Evolutionary conservation across 2,888 invertebrate species (phyloP), one percentile per base, ranked within the genome.

Genomic region (Ecdyonurus torrentis): DNA sequence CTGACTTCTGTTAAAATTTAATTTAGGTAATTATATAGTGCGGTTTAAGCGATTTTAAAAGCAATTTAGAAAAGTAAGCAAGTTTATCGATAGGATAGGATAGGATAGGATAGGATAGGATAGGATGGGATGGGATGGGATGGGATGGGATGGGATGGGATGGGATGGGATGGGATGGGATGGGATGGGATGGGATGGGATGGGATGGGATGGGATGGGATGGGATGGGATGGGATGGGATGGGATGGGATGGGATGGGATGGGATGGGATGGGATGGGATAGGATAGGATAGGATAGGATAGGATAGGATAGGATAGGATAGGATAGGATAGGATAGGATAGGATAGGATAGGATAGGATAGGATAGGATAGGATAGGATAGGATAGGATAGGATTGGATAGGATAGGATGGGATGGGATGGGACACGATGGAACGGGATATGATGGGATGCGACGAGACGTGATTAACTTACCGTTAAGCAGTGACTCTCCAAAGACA

Each of bases 401-500:
- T 37, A 37, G 37, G 37, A 37, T 37, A 37, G 37, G 37, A 37
- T 37, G 15, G 37, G 37, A 37, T 37, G 15, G 37, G 37, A 37
- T 37, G 15, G 37, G 37, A 37, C 15, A 15, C 7, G 37, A 37
- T 37, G 15, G 37, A 15, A 37, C 15, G 37, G 37, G 37, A 37
- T 37, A 37, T 37, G 37, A 37, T 37, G 15, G 37, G 37, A 37
- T 37, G 15, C 7, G 37, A 37, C 15, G 37, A 15, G 37, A 37
- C 18, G n/a, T 37, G 25, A 19, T n/a, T 20, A 50, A 61, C 64
- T 59, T 61, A 68, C 68, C 83, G 69, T 83, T 83, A 64, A 83
- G 76, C 62, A 83, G 74, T 1, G 81, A 81, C 71, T 83, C 83
- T 58, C 82, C 83, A 70, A 83, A 83, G 25, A 83, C 81, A 23